Percentiles rank a stretch among this genome's conserved stretches.
phyloP scores from a whole-genome alignment of 2,888 invertebrate species.

The Deroplatys truncata region DNA sequence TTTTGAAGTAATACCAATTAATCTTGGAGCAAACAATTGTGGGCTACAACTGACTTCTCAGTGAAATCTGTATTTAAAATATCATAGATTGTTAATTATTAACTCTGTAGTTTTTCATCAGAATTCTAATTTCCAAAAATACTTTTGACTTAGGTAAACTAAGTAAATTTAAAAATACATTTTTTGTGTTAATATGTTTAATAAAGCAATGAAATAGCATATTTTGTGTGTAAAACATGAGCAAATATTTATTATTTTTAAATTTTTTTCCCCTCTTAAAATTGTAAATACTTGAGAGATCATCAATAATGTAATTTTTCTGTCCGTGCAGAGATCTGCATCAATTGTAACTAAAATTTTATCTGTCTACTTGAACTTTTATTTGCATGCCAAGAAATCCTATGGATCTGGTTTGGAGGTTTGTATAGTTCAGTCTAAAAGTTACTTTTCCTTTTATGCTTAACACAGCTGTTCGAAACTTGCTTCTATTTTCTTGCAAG shows the following conservation, averaged over 20 bases:
- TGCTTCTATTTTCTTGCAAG: neutral
- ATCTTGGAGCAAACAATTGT: no score
- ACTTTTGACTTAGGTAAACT: no score
- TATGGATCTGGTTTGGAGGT: slow-evolving; percentile 46
- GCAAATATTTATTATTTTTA: neutral
- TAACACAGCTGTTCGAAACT: neutral
- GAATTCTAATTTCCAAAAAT: no score
- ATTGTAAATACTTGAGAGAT: neutral
- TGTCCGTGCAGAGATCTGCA: neutral
- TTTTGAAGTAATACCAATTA: no score
- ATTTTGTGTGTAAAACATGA: neutral
- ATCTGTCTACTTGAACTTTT: neutral
- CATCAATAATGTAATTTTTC: neutral
- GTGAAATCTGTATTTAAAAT: no score
- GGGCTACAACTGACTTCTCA: no score
- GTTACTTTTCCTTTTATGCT: neutral
- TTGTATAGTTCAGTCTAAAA: slow-evolving; percentile 9
- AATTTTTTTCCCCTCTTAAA: neutral
- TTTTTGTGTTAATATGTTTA: neutral
- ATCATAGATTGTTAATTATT: no score
- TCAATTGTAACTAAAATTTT: neutral
- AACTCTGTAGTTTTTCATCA: no score
- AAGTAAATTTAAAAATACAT: no score
- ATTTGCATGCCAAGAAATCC: slow-evolving; percentile 39
- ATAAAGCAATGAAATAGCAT: neutral